Evolutionary conservation across 2,888 invertebrate species (phyloP).

Genomic region (Mechanitis messenoides): DNA sequence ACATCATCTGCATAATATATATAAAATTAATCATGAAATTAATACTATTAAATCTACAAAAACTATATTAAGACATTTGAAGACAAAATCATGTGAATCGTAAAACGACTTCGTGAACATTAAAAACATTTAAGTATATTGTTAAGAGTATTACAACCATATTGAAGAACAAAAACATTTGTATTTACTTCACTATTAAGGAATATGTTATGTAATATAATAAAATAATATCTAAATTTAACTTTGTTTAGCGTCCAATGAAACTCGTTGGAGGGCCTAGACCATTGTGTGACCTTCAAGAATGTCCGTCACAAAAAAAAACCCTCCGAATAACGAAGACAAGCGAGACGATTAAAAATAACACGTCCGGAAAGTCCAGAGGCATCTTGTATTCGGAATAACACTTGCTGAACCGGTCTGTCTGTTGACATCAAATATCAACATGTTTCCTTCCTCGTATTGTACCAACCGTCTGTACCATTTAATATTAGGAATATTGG

Average conservation of each 20-base stretch:
- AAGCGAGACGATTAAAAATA: constrained; percentile 44
- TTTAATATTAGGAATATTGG: neutral
- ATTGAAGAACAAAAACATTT: no score
- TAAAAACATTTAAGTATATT: no score
- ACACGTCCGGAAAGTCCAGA: constrained; percentile 67
- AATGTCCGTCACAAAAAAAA: constrained; percentile 54
- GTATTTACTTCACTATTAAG: no score
- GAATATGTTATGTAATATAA: no score
- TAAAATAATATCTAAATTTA: no score
- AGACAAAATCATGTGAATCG: no score
- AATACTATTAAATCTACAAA: neutral
- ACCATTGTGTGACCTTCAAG: constrained; percentile 63
- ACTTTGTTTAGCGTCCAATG: no score
- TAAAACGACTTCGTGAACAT: no score
- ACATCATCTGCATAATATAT: constrained; percentile 56
- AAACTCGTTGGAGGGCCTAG: constrained; percentile 29
- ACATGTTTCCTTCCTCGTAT: constrained; percentile 71
- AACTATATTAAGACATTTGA: no score
- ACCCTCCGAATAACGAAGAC: constrained; percentile 48
- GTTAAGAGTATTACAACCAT: no score
- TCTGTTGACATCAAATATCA: constrained; percentile 64
- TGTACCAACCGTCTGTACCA: constrained; percentile 36
- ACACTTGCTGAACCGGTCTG: constrained; percentile 72
- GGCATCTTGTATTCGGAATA: constrained; percentile 72
- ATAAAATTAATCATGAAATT: constrained; percentile 8